phyloP scores from a whole-genome alignment of 2,113 vertebrate genomes.

The Excalfactoria chinensis region DNA sequence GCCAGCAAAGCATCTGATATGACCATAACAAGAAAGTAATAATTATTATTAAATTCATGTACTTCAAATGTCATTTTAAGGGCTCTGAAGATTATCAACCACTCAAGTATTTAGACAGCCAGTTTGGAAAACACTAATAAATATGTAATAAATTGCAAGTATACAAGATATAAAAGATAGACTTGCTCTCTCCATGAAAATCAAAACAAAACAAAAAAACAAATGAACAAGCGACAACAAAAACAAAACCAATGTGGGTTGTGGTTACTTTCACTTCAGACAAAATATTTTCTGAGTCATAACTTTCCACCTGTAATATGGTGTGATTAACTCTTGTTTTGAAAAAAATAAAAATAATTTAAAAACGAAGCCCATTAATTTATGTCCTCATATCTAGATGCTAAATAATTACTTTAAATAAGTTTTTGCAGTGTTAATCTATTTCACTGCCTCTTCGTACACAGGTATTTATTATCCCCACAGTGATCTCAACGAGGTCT shows the following conservation, averaged over 20 bases:
- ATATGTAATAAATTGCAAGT: conserved; percentile 21
- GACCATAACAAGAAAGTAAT: neutral
- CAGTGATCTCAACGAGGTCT: neutral
- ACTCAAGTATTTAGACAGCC: conserved; percentile 11
- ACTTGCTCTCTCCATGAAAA: neutral
- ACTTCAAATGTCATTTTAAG: conserved; percentile 1
- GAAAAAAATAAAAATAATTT: neutral
- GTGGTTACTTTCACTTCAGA: neutral
- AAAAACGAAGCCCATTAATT: neutral
- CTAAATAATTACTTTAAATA: neutral
- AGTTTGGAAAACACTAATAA: conserved; percentile 55
- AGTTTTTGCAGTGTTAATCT: neutral
- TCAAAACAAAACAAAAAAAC: neutral
- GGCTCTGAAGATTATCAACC: conserved; percentile 13
- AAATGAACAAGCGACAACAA: no score
- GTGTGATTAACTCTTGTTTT: neutral
- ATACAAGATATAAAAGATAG: neutral
- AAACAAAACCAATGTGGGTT: neutral
- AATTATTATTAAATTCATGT: neutral
- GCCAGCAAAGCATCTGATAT: neutral
- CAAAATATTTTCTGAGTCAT: neutral
- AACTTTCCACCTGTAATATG: neutral
- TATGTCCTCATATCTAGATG: neutral
- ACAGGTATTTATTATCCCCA: neutral
- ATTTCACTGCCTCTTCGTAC: neutral